Evolutionary conservation across 2,113 vertebrate species (phyloP).

Genomic region (Channa argus): DNA sequence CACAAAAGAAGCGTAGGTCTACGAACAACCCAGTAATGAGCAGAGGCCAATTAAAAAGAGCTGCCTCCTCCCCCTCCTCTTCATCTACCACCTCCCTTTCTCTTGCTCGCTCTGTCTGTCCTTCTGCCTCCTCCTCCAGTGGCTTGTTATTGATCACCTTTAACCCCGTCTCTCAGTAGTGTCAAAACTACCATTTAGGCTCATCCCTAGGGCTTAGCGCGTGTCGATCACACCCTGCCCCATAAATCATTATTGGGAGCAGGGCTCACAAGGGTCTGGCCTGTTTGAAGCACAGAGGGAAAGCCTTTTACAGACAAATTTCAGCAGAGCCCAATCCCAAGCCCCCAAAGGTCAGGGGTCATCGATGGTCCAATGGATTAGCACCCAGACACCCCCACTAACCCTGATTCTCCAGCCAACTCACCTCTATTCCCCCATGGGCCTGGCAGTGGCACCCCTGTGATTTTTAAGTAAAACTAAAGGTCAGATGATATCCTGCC

Average conservation of each 20-base stretch:
- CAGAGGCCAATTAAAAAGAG: slow-evolving; percentile 89
- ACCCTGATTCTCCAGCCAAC: slow-evolving; percentile 30
- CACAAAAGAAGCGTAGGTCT: slow-evolving; percentile 73
- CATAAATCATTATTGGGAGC: slow-evolving; percentile 87
- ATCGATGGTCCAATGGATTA: slow-evolving; percentile 70
- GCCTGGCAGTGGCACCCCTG: slow-evolving; percentile 69
- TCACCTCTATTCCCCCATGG: slow-evolving; percentile 59
- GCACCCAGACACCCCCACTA: slow-evolving; percentile 65
- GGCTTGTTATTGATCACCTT: slow-evolving; percentile 95
- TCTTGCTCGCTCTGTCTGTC: slow-evolving; percentile 54
- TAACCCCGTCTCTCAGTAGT: slow-evolving; percentile 91
- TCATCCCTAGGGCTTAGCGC: slow-evolving; percentile 85
- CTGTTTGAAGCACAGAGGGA: slow-evolving; percentile 41
- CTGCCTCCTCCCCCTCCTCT: slow-evolving; percentile 53
- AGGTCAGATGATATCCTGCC: slow-evolving; percentile 75
- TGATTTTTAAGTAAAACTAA: slow-evolving; percentile 86
- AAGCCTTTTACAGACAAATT: slow-evolving; percentile 65
- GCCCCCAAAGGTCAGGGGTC: slow-evolving; percentile 79
- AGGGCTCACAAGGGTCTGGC: slow-evolving; percentile 37
- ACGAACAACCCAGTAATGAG: slow-evolving; percentile 83
- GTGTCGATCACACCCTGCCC: slow-evolving; percentile 87
- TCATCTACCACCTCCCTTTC: slow-evolving; percentile 41
- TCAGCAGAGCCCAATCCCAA: slow-evolving; percentile 50
- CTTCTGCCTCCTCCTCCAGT: slow-evolving; percentile 74
- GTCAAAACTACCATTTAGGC: slow-evolving; percentile 92